Base-by-base conservation (phyloP, 2,888 invertebrate species). In the Belgica antarctica region DNA sequence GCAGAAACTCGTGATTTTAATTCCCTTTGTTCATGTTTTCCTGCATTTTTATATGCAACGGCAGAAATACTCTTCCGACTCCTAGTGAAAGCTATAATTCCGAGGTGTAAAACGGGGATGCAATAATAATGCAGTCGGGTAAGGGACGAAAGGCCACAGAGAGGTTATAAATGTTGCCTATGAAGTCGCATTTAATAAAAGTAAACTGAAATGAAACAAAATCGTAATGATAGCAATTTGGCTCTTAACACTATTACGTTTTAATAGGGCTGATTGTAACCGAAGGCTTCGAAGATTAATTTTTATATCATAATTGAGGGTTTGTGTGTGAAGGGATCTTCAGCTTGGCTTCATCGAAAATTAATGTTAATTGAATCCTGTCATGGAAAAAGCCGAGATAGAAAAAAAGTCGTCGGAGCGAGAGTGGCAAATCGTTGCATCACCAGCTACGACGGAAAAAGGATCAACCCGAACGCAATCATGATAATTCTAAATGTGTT, bases 241-340 rank as follows among this genome's bases (percentile, higher is more conserved):
- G 65, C 47, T 47, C 46, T 65, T 65, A 68, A 31, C 57, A 34
- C 68, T 68, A 52, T 57, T 68, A 57, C 25, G 34, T 8, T 47
- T 57, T 31, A 68, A 52, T 68, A 68, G 68, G 65, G 47, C 46
- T 47, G 19, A 24, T 5, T 24, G 46, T 47, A 47, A 27, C 15
- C 36, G 7, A 59, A 59, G 59, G 31, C 34, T 62, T 25, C 27
- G 57, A 4, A 31, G 46, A 68, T 68, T 68, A 68, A 68, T 68
- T 68, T 66, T 68, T 68, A 68, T 68, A 57, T 68, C 68, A 68
- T 68, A 68, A 68, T 68, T 68, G 68, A 68, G 57, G 68, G 68
- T 68, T 57, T 17, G 17, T 52, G 17, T 52, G 2, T 22, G 52
- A 52, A 41, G 41, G 5, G 63, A 19, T 15, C 47, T 22, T 22